These are phyloP conservation scores for Actias luna DNA, from an alignment of 2,888 invertebrate species.

Conservation along the genomic window DNA sequence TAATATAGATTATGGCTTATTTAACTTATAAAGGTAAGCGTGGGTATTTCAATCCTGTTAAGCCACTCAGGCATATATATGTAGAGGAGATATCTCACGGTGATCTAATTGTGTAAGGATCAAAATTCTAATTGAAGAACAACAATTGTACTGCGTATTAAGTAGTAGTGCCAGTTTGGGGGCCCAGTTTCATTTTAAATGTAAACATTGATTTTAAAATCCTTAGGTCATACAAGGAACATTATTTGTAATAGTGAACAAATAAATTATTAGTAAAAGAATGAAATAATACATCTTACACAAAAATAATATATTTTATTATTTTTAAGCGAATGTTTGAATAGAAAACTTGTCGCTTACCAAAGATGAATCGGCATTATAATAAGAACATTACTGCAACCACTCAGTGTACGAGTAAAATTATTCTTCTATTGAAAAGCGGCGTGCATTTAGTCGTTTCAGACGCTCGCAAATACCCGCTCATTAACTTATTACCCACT, in stretches of 20 bases:
- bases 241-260: not conserved
- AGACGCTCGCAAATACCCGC: conserved; percentile 72
- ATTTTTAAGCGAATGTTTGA: not conserved
- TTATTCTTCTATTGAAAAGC: conserved; percentile 58
- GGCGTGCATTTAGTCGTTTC: conserved; percentile 73
- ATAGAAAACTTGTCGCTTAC: conserved; percentile 26
- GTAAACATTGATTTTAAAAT: not conserved
- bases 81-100: not conserved
- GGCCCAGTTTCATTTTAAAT: no score
- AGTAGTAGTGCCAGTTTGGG: not conserved
- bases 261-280: not conserved
- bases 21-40: no score
- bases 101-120: not conserved
- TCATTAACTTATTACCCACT: conserved; percentile 78
- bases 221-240: not conserved
- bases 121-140: not conserved
- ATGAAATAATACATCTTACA: not conserved
- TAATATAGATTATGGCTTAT: no score
- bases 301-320: not conserved
- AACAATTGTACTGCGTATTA: not conserved
- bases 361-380: conserved; percentile 48
- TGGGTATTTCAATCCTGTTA: no score
- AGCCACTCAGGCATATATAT: not conserved
- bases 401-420: conserved; percentile 40
- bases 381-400: conserved; percentile 45